Conservation (phyloP, 2,888 invertebrate species). For the Plebejus argus region DNA sequence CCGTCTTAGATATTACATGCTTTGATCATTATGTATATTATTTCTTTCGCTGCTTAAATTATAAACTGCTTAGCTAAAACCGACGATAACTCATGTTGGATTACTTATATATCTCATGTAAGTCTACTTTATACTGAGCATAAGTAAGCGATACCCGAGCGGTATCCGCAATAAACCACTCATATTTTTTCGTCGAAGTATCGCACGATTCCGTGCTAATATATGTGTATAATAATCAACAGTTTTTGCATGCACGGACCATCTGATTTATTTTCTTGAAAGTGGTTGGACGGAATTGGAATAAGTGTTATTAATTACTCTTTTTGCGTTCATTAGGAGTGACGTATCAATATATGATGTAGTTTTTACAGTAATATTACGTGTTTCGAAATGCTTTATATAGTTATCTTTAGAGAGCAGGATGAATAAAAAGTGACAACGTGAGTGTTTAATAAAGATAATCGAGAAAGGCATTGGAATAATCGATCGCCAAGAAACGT, state of each 20-base stretch:
- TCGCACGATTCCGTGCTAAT: slow-evolving; percentile 5
- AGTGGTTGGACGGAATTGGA: slow-evolving; percentile 1
- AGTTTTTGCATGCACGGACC: neutral
- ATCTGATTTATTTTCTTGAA: neutral
- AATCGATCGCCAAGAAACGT: neutral
- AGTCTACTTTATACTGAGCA: neutral
- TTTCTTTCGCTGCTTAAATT: neutral
- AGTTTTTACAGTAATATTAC: neutral
- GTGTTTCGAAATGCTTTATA: neutral
- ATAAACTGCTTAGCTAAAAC: neutral
- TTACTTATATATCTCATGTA: neutral
- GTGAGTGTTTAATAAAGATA: neutral
- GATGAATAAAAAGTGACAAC: neutral
- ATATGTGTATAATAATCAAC: slow-evolving; percentile 7
- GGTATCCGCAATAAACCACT: neutral
- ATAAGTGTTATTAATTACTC: slow-evolving; percentile 10
- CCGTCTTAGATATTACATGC: too few relatives aligned
- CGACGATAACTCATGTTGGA: neutral
- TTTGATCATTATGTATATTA: neutral
- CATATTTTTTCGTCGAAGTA: slow-evolving; percentile 1
- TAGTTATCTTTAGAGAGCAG: neutral
- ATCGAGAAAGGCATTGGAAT: neutral
- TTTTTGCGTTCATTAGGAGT: slow-evolving; percentile 16
- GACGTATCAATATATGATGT: slow-evolving; percentile 2
- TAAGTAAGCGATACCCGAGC: neutral